Evolutionary conservation across 2,888 invertebrate species (phyloP).

Genomic region (Pyralis farinalis): DNA sequence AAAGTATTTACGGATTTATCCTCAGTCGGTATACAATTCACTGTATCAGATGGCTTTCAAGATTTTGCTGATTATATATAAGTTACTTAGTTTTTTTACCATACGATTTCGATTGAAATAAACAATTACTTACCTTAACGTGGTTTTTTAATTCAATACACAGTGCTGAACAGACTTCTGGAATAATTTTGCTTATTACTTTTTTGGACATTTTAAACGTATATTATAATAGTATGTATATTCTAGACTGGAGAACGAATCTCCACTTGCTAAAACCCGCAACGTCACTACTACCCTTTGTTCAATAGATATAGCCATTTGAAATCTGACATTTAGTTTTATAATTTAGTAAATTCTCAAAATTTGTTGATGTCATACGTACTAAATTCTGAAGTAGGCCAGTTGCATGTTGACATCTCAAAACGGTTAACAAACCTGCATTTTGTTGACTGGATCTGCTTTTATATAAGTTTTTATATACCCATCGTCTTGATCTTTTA

Average conservation of each 20-base stretch:
- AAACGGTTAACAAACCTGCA: background rate
- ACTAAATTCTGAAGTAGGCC: constrained; percentile 9
- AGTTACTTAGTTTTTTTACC: constrained; percentile 5
- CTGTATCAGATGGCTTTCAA: constrained; percentile 6
- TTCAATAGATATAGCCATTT: constrained; percentile 9
- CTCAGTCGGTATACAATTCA: background rate
- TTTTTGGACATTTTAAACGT: constrained; percentile 12
- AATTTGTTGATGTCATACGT: constrained; percentile 5
- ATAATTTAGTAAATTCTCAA: background rate
- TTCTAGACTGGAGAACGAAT: constrained; percentile 12
- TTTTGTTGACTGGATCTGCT: too few species aligned
- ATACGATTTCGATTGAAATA: constrained; percentile 1
- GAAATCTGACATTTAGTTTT: constrained; percentile 5
- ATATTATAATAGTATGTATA: too few species aligned
- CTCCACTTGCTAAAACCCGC: constrained; percentile 12
- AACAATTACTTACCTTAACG: constrained; percentile 9
- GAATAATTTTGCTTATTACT: constrained; percentile 13
- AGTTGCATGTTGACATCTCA: constrained; percentile 8
- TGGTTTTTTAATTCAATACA: constrained; percentile 12
- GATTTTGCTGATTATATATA: constrained; percentile 7
- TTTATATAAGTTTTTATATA: too few species aligned
- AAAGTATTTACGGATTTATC: constrained; percentile 2
- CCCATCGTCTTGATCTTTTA: too few species aligned
- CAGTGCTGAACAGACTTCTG: constrained; percentile 13
- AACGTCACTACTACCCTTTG: constrained; percentile 7